phyloP scores from a whole-genome alignment of 2,888 invertebrate genomes.

The Cecidostiba fungosa region DNA sequence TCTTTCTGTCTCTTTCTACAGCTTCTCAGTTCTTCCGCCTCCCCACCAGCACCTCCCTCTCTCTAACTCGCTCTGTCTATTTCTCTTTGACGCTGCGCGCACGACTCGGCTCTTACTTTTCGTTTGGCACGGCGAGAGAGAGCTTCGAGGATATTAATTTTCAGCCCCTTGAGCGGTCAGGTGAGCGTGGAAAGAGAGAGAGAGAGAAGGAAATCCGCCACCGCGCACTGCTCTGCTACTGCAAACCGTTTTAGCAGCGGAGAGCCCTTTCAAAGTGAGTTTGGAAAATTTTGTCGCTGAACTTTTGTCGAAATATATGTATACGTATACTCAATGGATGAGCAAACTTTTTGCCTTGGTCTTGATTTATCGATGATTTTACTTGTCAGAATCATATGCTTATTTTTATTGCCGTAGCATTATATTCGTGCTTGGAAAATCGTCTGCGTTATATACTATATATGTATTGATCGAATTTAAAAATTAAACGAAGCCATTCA shows the following conservation, averaged over 20 bases:
- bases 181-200: slow-evolving; percentile 21
- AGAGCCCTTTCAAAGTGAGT: background rate
- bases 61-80: slow-evolving; percentile 28
- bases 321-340: background rate
- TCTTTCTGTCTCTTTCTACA: slow-evolving; percentile 26
- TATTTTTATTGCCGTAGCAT: background rate
- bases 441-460: background rate
- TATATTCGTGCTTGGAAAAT: background rate
- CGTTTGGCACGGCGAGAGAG: slow-evolving; percentile 8
- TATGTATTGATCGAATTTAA: too few relatives aligned
- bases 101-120: slow-evolving; percentile 41
- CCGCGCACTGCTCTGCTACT: background rate
- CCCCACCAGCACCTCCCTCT: too few relatives aligned
- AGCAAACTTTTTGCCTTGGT: too few relatives aligned
- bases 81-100: slow-evolving; percentile 29
- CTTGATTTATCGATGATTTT: background rate
- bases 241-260: background rate
- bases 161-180: slow-evolving; percentile 58
- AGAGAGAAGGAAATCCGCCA: background rate
- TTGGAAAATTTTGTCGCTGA: background rate
- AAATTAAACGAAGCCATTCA: background rate
- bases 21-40: too few relatives aligned
- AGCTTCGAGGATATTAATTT: slow-evolving; percentile 67
- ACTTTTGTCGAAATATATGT: background rate
- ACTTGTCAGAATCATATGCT: background rate